Base-by-base conservation (phyloP, 2,888 invertebrate species). In the Drosophila acutilabella region DNA sequence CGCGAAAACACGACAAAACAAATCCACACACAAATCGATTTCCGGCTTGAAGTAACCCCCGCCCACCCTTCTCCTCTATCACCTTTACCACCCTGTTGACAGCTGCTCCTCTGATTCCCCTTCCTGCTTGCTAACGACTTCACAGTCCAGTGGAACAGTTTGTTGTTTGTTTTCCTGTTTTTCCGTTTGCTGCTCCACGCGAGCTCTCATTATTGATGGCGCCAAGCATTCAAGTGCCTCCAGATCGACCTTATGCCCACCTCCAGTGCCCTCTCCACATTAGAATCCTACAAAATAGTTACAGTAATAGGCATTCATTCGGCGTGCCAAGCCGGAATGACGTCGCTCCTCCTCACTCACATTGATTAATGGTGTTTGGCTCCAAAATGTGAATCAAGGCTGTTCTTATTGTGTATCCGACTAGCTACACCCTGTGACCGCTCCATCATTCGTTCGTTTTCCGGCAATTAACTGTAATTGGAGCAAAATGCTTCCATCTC, bases 391-490 rank as follows among this genome's bases (percentile, higher is more conserved):
- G 33, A 65, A 42, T 54, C 61, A 50, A 52, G 54, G 41, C 60
- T 56, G 69, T 50, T 65, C 70, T 50, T 26, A 8, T 67, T 70
- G 23, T 53, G 13, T 20, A 33, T 48, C 23, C 8, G 6, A 10
- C 41, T 51, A 23, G 44, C 47, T 14, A 23, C 57, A 64, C 11
- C 33, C 54, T 50, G 26, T 56, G 36, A 33, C 56, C 61, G 58
- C 52, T 87, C 73, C 68, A 79, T 72, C 80, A 73, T 62, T 73
- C 65, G 57, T 58, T 41, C 54, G 65, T 72, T 88, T 88, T 84
- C 87, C 84, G 88, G 84, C 88, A 89, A 87, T 88, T 88, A 71
- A 61, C 48, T 48, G 80, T 86, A 88, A 88, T 88, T 86, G 86
- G 77, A 74, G 86, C 78, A 81, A 78, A 80, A 77, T 66, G 77